Conservation (phyloP, 1,140 invertebrate species). For the Zaprionus gabonicus region DNA sequence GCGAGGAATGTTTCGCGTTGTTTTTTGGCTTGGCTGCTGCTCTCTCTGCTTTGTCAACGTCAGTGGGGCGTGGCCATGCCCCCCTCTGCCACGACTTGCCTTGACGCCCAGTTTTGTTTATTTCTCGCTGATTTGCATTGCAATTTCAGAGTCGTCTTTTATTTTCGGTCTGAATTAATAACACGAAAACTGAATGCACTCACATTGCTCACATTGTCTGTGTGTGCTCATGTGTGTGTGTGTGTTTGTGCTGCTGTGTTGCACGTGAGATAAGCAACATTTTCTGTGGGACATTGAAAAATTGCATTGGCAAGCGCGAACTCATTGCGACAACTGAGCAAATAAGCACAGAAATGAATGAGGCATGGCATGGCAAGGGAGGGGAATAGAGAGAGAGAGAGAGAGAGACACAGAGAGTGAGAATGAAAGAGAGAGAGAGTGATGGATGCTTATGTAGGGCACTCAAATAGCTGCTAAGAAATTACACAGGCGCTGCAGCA, state of each 20-base stretch:
- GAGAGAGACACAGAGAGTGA: not conserved
- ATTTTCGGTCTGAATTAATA: conserved; percentile 37
- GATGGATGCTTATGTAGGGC: not conserved
- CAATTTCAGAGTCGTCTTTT: conserved; percentile 22
- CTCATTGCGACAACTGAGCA: conserved; percentile 39
- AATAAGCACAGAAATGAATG: conserved; percentile 13
- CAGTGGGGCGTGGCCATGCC: conserved; percentile 21
- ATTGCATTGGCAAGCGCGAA: conserved; percentile 41
- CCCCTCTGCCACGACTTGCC: conserved; percentile 2
- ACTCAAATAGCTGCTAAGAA: conserved; percentile 9
- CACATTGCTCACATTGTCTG: conserved; percentile 2
- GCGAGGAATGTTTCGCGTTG: conserved; percentile 12
- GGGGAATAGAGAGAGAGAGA: no score
- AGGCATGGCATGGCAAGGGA: not conserved
- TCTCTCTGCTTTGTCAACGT: conserved; percentile 23
- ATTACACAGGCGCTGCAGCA: not conserved
- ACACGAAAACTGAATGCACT: conserved; percentile 24
- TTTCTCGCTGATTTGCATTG: conserved; percentile 20
- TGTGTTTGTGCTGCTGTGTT: conserved; percentile 14
- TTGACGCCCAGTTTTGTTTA: conserved; percentile 4
- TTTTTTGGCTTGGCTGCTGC: not conserved
- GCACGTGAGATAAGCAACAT: conserved; percentile 76
- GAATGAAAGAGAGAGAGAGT: not conserved
- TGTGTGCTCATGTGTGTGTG: not conserved
- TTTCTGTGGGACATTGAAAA: conserved; percentile 43